Percentiles rank a stretch among this genome's conserved stretches.
Evolutionary conservation across 2,888 invertebrate species (phyloP).

Genomic region (Tortrix viridana): DNA sequence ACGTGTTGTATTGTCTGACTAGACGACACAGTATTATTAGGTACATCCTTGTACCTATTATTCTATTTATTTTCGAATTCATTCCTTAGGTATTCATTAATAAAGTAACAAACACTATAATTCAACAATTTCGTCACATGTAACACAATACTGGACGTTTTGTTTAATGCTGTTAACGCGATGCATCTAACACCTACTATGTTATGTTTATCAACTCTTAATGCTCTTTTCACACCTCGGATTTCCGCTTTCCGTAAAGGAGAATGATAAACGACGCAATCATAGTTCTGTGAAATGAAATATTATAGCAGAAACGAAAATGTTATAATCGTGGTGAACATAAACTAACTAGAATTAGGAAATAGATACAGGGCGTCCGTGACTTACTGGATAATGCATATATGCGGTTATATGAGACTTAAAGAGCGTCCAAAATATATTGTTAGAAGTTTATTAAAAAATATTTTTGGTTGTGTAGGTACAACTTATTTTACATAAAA

Average conservation of each 20-base stretch:
- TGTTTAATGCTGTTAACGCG: constrained; percentile 6
- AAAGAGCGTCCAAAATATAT: too few species aligned
- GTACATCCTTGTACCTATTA: too few species aligned
- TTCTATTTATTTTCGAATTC: too few species aligned
- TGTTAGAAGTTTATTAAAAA: too few species aligned
- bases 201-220: constrained; percentile 17
- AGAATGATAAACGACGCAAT: constrained; percentile 5
- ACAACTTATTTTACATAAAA: too few species aligned
- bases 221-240: constrained; percentile 14
- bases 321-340: not conserved
- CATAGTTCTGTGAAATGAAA: not conserved
- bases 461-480: too few species aligned
- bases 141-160: constrained; percentile 1
- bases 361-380: not conserved
- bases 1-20: too few species aligned
- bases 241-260: constrained; percentile 9
- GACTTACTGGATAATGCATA: too few species aligned
- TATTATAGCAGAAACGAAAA: not conserved
- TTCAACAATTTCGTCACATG: not conserved
- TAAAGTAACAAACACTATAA: too few species aligned
- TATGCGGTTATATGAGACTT: too few species aligned
- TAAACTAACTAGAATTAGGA: not conserved
- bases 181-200: constrained; percentile 11
- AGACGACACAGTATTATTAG: too few species aligned
- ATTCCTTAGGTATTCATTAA: too few species aligned